phyloP scores from a whole-genome alignment of 2,797 vertebrate genomes.

The Scolopax bukidnonensis region DNA sequence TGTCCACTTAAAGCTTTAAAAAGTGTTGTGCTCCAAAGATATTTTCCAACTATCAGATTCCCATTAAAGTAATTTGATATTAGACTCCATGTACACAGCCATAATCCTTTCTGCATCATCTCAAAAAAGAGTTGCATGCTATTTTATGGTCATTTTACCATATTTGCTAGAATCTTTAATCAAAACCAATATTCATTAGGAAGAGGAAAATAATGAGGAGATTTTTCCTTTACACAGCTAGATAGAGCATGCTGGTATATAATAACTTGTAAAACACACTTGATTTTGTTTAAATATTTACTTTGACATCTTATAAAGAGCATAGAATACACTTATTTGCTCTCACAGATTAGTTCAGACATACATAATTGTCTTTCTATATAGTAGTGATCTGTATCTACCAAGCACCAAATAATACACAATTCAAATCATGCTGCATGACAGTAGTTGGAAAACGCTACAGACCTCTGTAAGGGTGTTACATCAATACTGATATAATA shows the following conservation, averaged over 20 bases:
- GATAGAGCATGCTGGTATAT: neutral
- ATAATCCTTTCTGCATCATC: neutral
- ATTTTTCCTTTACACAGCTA: neutral
- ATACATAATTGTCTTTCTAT: neutral
- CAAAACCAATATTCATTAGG: neutral
- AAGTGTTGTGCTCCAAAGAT: neutral
- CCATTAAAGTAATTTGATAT: neutral
- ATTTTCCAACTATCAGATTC: neutral
- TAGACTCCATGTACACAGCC: neutral
- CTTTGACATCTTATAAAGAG: neutral
- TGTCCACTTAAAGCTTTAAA: neutral
- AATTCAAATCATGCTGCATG: conserved; percentile 44
- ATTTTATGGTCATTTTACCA: neutral
- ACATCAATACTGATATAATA: conserved; percentile 15
- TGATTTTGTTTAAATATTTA: conserved; percentile 13
- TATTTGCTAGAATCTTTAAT: neutral
- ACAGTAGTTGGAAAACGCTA: neutral
- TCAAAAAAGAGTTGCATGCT: neutral
- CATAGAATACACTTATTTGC: neutral
- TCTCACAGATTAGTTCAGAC: neutral
- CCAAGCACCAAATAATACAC: conserved; percentile 33
- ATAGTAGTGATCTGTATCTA: conserved; percentile 18
- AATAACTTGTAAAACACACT: neutral
- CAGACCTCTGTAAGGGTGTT: neutral
- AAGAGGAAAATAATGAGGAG: neutral